phyloP scores from a whole-genome alignment of 2,888 invertebrate genomes.

The Litoditis marina region DNA sequence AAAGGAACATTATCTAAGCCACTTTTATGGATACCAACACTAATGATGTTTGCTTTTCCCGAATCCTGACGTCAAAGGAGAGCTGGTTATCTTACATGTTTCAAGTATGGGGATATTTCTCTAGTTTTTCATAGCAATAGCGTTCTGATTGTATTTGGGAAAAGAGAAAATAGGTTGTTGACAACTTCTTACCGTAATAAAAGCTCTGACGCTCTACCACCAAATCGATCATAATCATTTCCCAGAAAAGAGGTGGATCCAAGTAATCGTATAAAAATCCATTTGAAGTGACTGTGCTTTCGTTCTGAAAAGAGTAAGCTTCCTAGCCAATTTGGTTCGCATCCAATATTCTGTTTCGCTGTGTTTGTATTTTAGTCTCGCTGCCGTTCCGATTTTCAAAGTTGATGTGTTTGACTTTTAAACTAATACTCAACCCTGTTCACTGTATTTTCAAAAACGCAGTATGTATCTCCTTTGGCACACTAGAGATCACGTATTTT shows the following conservation, averaged over 20 bases:
- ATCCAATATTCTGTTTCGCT: no score
- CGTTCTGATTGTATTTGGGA: neutral
- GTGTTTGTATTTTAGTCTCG: no score
- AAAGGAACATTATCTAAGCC: neutral
- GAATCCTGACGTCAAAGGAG: neutral
- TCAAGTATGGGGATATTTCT: neutral
- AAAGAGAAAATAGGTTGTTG: neutral
- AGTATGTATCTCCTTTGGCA: no score
- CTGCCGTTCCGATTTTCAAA: no score
- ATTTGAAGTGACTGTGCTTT: slow-evolving; percentile 53
- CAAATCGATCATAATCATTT: slow-evolving; percentile 59
- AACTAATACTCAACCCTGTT: no score
- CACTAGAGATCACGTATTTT: no score
- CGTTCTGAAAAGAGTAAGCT: slow-evolving; percentile 28
- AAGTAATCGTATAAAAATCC: slow-evolving; percentile 59
- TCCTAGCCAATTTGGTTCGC: no score
- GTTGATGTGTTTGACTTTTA: no score
- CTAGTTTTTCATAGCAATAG: neutral
- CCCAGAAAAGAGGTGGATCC: slow-evolving; percentile 60
- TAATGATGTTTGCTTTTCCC: neutral
- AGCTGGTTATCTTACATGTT: no score
- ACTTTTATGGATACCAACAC: neutral
- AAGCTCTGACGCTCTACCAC: slow-evolving; percentile 58
- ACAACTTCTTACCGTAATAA: slow-evolving; percentile 53
- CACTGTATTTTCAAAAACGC: no score